Percentiles rank a stretch among this genome's conserved stretches.
Evolutionary conservation across 1,140 invertebrate species (phyloP).

Genomic region (Solenopsis invicta): DNA sequence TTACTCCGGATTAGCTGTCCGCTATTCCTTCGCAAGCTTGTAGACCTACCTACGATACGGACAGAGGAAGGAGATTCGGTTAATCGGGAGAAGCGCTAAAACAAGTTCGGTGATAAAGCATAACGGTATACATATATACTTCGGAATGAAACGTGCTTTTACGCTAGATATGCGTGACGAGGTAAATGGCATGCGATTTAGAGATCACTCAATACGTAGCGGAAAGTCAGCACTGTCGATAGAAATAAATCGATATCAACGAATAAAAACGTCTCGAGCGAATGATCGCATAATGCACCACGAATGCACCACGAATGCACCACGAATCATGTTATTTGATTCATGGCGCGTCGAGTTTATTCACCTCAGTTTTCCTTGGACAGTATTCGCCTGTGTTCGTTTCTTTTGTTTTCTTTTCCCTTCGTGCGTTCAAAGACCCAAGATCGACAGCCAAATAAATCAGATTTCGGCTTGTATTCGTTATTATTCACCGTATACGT

Average conservation of each 20-base stretch:
- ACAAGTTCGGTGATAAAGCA: slow-evolving; percentile 22
- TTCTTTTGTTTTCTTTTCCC: background rate
- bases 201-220: slow-evolving; percentile 46
- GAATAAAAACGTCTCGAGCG: slow-evolving; percentile 2
- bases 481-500: slow-evolving; percentile 28
- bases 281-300: background rate
- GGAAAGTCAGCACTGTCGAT: slow-evolving; percentile 13
- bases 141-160: slow-evolving; percentile 34
- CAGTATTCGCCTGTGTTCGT: background rate
- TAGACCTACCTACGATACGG: background rate
- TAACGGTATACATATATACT: slow-evolving; percentile 24
- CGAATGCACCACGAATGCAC: background rate
- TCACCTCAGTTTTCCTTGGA: background rate
- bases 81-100: slow-evolving; percentile 33
- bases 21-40: slow-evolving; percentile 4
- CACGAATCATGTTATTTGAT: background rate
- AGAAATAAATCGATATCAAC: slow-evolving; percentile 20
- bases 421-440: background rate
- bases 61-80: slow-evolving; percentile 35
- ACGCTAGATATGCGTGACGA: slow-evolving; percentile 50
- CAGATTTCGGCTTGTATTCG: slow-evolving; percentile 28
- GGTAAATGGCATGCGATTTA: slow-evolving; percentile 56
- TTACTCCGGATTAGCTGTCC: background rate
- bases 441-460: slow-evolving; percentile 12
- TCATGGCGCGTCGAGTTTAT: background rate